phyloP scores from a whole-genome alignment of 2,888 invertebrate genomes.

The Eupithecia subumbrata region DNA sequence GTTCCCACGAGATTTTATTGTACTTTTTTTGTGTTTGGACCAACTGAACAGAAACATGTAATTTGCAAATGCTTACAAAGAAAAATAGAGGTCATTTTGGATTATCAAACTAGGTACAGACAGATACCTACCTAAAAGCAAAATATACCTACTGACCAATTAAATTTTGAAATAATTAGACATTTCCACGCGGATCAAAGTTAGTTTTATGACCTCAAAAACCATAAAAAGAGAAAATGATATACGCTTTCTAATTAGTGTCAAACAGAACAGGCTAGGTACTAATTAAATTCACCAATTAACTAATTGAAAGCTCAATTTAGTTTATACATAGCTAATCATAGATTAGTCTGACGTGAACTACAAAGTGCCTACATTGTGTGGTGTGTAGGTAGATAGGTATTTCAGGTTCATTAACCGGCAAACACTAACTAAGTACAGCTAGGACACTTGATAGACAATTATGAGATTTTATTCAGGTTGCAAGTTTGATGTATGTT shows the following conservation, averaged over 20 bases:
- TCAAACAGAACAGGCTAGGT: conserved; percentile 9
- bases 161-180: not conserved
- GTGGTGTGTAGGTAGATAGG: conserved; percentile 26
- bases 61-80: not conserved
- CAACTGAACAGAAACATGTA: not conserved
- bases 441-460: conserved; percentile 14
- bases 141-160: not conserved
- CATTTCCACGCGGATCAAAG: not conserved
- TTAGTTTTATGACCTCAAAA: not conserved
- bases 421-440: conserved; percentile 44
- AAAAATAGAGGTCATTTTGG: not conserved
- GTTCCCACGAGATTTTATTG: conserved; percentile 23
- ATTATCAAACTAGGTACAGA: not conserved
- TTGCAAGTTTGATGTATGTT: not conserved
- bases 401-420: conserved; percentile 35
- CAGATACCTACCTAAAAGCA: not conserved
- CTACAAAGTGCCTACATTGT: conserved; percentile 4
- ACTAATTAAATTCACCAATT: conserved; percentile 25
- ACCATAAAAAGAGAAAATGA: not conserved
- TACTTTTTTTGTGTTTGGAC: conserved; percentile 4
- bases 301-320: conserved; percentile 24
- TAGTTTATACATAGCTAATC: conserved; percentile 2
- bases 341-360: conserved; percentile 3
- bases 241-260: conserved; percentile 10
- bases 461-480: not conserved